These are phyloP conservation scores for Porites australiensis DNA, from an alignment of 64 coral and sea anemone species.

Conservation along the genomic window DNA sequence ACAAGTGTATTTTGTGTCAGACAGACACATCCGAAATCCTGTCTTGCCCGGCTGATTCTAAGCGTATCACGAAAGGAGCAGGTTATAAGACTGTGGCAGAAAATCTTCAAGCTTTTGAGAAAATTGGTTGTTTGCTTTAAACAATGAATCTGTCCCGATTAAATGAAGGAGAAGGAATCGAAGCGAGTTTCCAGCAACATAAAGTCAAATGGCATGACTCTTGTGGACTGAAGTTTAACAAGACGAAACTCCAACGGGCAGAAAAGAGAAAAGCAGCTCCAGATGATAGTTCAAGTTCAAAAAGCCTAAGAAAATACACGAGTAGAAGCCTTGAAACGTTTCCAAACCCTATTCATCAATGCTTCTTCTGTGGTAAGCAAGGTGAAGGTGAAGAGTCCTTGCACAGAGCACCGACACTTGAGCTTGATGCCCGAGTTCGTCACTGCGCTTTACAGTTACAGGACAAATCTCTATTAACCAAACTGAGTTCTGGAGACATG, in stretches of 20 bases:
- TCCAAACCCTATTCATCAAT: neutral
- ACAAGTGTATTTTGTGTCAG: conserved; percentile 86
- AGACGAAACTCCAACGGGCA: conserved; percentile 50
- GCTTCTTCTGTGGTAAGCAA: conserved; percentile 54
- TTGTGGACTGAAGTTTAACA: conserved; percentile 67
- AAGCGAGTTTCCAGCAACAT: conserved; percentile 1
- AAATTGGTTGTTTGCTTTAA: conserved; percentile 35
- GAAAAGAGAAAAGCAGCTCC: conserved; percentile 57
- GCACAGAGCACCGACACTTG: conserved; percentile 51
- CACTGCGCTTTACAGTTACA: too few species aligned
- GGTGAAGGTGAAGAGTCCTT: neutral
- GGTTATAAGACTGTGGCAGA: conserved; percentile 65
- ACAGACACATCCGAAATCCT: conserved; percentile 31
- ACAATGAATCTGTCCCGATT: conserved; percentile 52
- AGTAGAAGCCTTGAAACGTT: conserved; percentile 5
- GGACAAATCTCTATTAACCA: conserved; percentile 27
- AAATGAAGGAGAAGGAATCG: conserved; percentile 54
- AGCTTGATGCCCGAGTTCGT: conserved; percentile 44
- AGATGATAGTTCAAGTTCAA: neutral
- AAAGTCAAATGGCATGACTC: conserved; percentile 63
- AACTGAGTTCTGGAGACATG: conserved; percentile 57
- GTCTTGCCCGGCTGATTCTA: conserved; percentile 35
- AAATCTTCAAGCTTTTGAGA: conserved; percentile 40
- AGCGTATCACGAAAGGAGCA: conserved; percentile 31
- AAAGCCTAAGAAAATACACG: neutral